Conservation (phyloP, 2,797 vertebrate species). For the Pterois miles region DNA sequence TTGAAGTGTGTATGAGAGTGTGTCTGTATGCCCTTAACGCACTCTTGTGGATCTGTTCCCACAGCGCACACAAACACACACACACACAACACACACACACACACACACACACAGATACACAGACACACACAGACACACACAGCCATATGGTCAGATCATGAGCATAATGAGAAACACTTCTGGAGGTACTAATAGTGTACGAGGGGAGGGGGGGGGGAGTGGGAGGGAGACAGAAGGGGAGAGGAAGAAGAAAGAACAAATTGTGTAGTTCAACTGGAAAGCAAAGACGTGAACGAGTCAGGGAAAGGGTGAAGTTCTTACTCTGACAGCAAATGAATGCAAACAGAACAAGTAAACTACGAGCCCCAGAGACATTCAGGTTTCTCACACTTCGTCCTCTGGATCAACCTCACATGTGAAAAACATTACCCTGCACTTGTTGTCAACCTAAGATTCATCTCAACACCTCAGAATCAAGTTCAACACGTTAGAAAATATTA, state of each 20-base stretch:
- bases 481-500: neutral
- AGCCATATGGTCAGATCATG: constrained; percentile 72
- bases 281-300: constrained; percentile 18
- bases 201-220: neutral
- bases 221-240: constrained; percentile 12
- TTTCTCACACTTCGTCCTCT: constrained; percentile 52
- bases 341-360: constrained; percentile 55
- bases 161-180: constrained; percentile 72
- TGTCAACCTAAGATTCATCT: constrained; percentile 34
- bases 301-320: constrained; percentile 19
- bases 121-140: constrained; percentile 34
- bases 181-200: constrained; percentile 39
- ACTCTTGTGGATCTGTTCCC: constrained; percentile 55
- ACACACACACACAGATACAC: constrained; percentile 12
- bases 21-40: constrained; percentile 33
- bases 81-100: constrained; percentile 35
- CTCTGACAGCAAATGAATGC: constrained; percentile 35
- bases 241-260: constrained; percentile 23
- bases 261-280: constrained; percentile 19
- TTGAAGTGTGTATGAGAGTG: constrained; percentile 45
- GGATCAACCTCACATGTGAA: constrained; percentile 37
- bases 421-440: constrained; percentile 53
- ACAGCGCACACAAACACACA: constrained; percentile 30
- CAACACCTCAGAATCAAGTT: neutral
- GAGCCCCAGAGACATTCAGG: constrained; percentile 33